A percentile compares a stretch with the other conserved stretches of the same genome.
Evolutionary conservation across 2,797 vertebrate genomes (phyloP).

Genomic region (Mus minutoides): DNA sequence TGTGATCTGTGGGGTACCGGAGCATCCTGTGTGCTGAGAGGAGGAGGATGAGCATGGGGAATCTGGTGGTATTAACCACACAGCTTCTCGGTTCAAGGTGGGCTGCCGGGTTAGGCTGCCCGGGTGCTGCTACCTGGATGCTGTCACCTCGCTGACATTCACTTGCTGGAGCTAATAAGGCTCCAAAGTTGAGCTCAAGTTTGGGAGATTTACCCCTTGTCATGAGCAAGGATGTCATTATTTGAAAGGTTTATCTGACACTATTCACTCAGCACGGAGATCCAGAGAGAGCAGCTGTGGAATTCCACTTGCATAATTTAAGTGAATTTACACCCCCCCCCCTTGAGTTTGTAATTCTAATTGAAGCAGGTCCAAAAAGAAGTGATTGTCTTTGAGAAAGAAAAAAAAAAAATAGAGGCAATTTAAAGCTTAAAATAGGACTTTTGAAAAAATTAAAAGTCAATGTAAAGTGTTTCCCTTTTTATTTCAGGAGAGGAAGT

Average conservation of each 20-base stretch:
- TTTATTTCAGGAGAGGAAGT: conserved; percentile 64
- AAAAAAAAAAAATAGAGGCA: conserved; percentile 25
- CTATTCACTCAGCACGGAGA: conserved; percentile 68
- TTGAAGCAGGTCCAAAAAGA: conserved; percentile 67
- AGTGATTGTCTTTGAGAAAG: conserved; percentile 61
- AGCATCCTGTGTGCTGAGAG: conserved; percentile 72
- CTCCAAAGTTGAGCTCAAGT: conserved; percentile 87
- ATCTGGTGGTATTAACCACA: conserved; percentile 65
- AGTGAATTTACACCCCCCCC: conserved; percentile 79
- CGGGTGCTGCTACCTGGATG: conserved; percentile 57
- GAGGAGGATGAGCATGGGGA: conserved; percentile 68
- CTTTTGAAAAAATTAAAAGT: conserved; percentile 60
- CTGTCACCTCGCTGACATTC: conserved; percentile 81
- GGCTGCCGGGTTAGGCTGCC: conserved; percentile 69
- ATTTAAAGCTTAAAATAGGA: conserved; percentile 60
- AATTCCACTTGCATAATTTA: conserved; percentile 87
- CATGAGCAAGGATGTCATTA: conserved; percentile 76
- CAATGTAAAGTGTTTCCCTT: conserved; percentile 58
- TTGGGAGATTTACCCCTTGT: conserved; percentile 80
- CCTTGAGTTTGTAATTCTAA: conserved; percentile 74
- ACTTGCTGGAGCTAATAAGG: conserved; percentile 83
- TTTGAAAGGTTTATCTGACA: conserved; percentile 81
- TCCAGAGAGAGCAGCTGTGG: conserved; percentile 84
- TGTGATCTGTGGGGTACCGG: conserved; percentile 72
- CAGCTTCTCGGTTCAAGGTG: conserved; percentile 60